Conservation (phyloP, 2,113 vertebrate genomes). For the Vulpes ferrilata region DNA sequence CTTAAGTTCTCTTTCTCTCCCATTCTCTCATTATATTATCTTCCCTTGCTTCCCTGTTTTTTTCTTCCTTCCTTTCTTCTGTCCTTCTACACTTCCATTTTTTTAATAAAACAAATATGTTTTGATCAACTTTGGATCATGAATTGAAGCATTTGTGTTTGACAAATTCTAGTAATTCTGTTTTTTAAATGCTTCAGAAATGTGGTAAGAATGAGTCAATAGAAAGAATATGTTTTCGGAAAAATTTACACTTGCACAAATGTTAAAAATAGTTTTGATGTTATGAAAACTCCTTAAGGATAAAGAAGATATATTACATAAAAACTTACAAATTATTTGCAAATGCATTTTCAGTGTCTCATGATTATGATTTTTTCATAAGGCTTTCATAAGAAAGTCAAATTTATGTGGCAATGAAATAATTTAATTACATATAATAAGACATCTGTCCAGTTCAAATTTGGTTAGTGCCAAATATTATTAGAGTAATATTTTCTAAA, state of each 20-base stretch:
- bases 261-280: not conserved
- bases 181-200: not conserved
- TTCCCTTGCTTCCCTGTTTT: not conserved
- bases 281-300: constrained; percentile 56
- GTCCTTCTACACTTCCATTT: not conserved
- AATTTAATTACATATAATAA: constrained; percentile 7
- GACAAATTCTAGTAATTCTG: not conserved
- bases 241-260: not conserved
- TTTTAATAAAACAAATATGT: not conserved
- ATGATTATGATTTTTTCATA: constrained; percentile 35
- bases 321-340: not conserved
- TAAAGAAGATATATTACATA: constrained; percentile 33
- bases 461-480: constrained; percentile 1
- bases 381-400: constrained; percentile 24
- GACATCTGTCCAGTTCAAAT: constrained; percentile 16
- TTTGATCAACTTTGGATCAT: not conserved
- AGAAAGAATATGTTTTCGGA: not conserved
- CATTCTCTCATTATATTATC: not conserved
- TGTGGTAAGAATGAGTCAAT: constrained; percentile 27
- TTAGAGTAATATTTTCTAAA: constrained; percentile 61
- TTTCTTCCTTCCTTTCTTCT: not conserved
- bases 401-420: constrained; percentile 23
- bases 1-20: not conserved
- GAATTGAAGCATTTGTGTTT: not conserved
- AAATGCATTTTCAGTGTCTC: constrained; percentile 26